phyloP scores from a whole-genome alignment of 2,797 vertebrate species.

The Florisuga fusca region DNA sequence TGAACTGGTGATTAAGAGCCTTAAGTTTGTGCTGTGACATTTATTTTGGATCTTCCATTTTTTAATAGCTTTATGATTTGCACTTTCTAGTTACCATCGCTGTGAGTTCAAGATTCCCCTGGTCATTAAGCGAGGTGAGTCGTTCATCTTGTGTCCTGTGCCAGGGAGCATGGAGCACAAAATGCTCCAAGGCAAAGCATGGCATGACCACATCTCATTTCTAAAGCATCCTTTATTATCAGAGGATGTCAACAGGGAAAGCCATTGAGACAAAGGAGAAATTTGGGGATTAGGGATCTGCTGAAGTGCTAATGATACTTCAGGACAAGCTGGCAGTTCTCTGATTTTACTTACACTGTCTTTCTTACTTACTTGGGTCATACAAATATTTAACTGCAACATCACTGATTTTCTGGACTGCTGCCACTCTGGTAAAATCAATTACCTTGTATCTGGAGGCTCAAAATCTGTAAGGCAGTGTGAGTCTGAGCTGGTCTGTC shows the following conservation, averaged over 20 bases:
- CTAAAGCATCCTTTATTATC: not conserved
- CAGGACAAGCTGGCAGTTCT: not conserved
- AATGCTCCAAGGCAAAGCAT: not conserved
- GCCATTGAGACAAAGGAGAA: not conserved
- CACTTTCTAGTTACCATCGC: constrained; percentile 91
- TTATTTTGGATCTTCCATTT: not conserved
- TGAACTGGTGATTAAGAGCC: not conserved
- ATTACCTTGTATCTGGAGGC: not conserved
- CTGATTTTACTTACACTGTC: not conserved
- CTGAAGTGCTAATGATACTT: not conserved
- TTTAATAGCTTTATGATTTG: constrained; percentile 14
- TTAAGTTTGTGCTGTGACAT: not conserved
- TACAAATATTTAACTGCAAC: not conserved
- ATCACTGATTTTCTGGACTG: not conserved
- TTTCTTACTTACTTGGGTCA: not conserved
- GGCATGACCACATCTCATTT: not conserved
- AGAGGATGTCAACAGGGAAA: not conserved
- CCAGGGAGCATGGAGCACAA: not conserved
- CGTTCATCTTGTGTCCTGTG: not conserved
- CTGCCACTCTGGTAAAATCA: not conserved
- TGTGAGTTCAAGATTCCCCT: constrained; percentile 99
- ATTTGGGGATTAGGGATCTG: not conserved
- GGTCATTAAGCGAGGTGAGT: constrained; percentile 92
- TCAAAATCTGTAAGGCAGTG: not conserved
- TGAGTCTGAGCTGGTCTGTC: not conserved